Conservation (phyloP, 2,888 invertebrate genomes). For the Nowickia ferox region DNA sequence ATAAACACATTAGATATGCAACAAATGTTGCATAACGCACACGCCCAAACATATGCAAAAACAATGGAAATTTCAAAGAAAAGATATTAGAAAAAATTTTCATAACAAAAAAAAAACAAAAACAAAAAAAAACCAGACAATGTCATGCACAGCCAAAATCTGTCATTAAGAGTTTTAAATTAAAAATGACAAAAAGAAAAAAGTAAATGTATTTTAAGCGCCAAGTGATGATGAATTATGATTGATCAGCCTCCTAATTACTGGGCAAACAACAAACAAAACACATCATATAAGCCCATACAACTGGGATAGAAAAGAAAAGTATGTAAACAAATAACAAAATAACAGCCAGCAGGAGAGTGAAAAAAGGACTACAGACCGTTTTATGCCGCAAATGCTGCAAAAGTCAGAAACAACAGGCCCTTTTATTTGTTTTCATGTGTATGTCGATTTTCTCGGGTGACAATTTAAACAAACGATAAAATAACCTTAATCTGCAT, state of each 20-base stretch:
- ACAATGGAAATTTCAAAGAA: conserved; percentile 33
- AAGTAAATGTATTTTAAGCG: conserved; percentile 61
- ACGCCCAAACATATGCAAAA: conserved; percentile 69
- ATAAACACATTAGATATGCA: conserved; percentile 69
- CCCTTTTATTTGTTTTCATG: conserved; percentile 21
- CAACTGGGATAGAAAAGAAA: conserved; percentile 12
- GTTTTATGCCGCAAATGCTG: conserved; percentile 61
- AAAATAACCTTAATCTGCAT: conserved; percentile 62
- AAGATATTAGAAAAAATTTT: conserved; percentile 21
- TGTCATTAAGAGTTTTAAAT: conserved; percentile 42
- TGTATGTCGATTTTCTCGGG: conserved; percentile 17
- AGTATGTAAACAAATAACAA: conserved; percentile 35
- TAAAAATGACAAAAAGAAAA: conserved; percentile 37
- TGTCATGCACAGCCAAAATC: conserved; percentile 45
- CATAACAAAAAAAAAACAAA: not conserved
- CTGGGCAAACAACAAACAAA: conserved; percentile 76
- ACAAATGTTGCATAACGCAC: conserved; percentile 71
- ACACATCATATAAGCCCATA: conserved; percentile 67
- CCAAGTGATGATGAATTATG: conserved; percentile 80
- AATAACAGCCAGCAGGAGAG: conserved; percentile 36
- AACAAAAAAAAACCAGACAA: conserved; percentile 47
- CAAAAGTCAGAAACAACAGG: conserved; percentile 61
- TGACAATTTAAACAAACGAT: conserved; percentile 68
- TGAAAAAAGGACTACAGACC: conserved; percentile 44
- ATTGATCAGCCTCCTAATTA: conserved; percentile 81